These are phyloP conservation scores for Entomobrya multifasciata DNA, from an alignment of 2,888 invertebrate species.

Conservation along the genomic window DNA sequence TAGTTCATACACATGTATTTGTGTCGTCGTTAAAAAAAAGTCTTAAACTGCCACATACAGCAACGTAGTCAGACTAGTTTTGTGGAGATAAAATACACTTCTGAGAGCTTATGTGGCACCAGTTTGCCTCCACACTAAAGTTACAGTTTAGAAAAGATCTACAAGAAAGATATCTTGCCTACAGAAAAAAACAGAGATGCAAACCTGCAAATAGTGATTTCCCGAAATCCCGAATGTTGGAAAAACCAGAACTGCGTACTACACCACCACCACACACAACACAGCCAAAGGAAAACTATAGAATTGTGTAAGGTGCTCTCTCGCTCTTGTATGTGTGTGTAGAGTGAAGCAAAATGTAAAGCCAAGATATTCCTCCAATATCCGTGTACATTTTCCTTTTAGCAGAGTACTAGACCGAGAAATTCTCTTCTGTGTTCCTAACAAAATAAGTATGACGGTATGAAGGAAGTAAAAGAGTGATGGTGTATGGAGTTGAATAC, in stretches of 20 bases:
- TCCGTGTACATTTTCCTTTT: no score
- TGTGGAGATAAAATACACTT: slow-evolving; percentile 58
- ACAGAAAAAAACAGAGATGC: slow-evolving; percentile 31
- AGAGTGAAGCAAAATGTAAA: neutral
- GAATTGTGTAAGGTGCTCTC: neutral
- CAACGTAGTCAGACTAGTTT: slow-evolving; percentile 64
- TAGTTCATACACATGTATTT: slow-evolving; percentile 53
- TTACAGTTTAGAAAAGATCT: slow-evolving; percentile 27
- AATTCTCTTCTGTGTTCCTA: slow-evolving; percentile 51
- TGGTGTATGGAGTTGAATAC: slow-evolving; percentile 38
- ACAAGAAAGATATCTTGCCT: slow-evolving; percentile 57
- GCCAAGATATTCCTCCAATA: no score
- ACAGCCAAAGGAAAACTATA: neutral
- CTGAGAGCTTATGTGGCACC: slow-evolving; percentile 69
- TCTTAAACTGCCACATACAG: slow-evolving; percentile 41
- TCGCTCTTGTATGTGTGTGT: no score
- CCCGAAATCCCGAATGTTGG: slow-evolving; percentile 73
- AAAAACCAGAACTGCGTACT: slow-evolving; percentile 68
- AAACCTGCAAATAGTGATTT: slow-evolving; percentile 69
- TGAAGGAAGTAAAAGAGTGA: slow-evolving; percentile 45
- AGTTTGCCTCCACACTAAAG: slow-evolving; percentile 51
- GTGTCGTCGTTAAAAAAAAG: slow-evolving; percentile 57
- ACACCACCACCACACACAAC: no score
- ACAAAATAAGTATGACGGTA: slow-evolving; percentile 51
- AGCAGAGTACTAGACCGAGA: slow-evolving; percentile 31